Percentiles rank a stretch among this genome's conserved stretches.
Evolutionary conservation across 23 tunicate species (phyloP).

Genomic region (Ascidia mentula): DNA sequence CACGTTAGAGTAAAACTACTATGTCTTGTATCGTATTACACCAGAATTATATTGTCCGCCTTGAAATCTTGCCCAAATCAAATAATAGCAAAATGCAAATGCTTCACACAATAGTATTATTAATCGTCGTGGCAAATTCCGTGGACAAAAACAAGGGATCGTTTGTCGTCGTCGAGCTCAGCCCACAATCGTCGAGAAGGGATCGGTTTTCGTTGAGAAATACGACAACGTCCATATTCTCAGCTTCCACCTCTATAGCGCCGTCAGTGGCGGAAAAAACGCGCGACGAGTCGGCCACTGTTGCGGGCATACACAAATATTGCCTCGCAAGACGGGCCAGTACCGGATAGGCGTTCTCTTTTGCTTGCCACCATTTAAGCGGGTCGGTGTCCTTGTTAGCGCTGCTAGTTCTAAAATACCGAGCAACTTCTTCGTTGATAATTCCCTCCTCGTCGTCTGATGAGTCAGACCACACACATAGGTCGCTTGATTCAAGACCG

Average conservation of each 20-base stretch:
- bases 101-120: too few relatives aligned
- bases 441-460: constrained; percentile 7
- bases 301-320: constrained; percentile 43
- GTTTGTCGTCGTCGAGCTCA: too few relatives aligned
- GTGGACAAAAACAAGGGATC: too few relatives aligned
- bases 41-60: too few relatives aligned
- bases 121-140: too few relatives aligned
- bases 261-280: background rate
- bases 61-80: too few relatives aligned
- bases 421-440: constrained; percentile 36
- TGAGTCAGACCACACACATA: constrained; percentile 1
- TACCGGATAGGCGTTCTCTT: constrained; percentile 14
- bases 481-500: background rate
- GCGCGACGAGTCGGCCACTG: background rate
- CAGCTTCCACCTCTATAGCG: background rate
- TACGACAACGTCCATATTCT: background rate
- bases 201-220: background rate
- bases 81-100: too few relatives aligned
- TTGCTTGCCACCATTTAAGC: constrained; percentile 37
- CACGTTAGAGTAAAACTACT: too few relatives aligned
- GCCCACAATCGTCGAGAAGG: background rate
- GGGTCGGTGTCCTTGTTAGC: constrained; percentile 15
- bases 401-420: constrained; percentile 16
- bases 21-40: too few relatives aligned
- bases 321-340: constrained; percentile 27